Evolutionary conservation across 2,888 invertebrate species (phyloP).

Genomic region (Drosophila infuscata): DNA sequence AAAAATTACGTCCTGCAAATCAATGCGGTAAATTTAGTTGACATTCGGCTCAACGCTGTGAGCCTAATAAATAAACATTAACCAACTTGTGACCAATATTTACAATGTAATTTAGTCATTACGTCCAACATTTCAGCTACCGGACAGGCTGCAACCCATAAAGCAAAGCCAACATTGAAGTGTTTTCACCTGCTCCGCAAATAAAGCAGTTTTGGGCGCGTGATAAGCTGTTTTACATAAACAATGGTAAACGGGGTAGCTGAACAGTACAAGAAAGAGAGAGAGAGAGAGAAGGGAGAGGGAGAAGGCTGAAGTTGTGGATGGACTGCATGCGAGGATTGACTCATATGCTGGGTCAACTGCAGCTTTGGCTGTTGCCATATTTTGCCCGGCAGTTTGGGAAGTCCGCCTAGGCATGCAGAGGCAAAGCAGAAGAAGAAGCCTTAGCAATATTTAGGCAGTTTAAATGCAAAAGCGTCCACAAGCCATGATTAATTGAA

Average conservation of each 20-base stretch:
- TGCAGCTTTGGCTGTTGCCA: conserved; percentile 52
- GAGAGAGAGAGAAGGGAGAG: neutral
- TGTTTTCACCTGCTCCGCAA: conserved; percentile 48
- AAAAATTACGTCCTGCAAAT: neutral
- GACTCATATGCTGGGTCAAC: conserved; percentile 69
- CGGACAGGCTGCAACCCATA: conserved; percentile 16
- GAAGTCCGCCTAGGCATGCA: conserved; percentile 50
- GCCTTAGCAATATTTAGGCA: conserved; percentile 70
- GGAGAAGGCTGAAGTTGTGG: neutral
- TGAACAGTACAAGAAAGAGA: neutral
- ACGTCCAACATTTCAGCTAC: conserved; percentile 36
- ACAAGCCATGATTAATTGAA: conserved; percentile 81
- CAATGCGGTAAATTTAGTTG: conserved; percentile 5
- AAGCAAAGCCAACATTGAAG: conserved; percentile 44
- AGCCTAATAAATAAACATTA: conserved; percentile 57
- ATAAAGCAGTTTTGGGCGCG: conserved; percentile 67
- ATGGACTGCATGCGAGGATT: conserved; percentile 38
- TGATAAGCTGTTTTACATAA: conserved; percentile 69
- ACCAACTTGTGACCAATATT: conserved; percentile 58
- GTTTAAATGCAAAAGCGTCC: conserved; percentile 75
- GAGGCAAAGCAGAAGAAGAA: conserved; percentile 28
- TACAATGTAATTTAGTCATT: conserved; percentile 65
- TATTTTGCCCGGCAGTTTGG: conserved; percentile 62
- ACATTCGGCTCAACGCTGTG: conserved; percentile 12
- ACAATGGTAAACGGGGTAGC: conserved; percentile 17